phyloP scores from a whole-genome alignment of 1,140 invertebrate genomes.

The Brachionus sp. region DNA sequence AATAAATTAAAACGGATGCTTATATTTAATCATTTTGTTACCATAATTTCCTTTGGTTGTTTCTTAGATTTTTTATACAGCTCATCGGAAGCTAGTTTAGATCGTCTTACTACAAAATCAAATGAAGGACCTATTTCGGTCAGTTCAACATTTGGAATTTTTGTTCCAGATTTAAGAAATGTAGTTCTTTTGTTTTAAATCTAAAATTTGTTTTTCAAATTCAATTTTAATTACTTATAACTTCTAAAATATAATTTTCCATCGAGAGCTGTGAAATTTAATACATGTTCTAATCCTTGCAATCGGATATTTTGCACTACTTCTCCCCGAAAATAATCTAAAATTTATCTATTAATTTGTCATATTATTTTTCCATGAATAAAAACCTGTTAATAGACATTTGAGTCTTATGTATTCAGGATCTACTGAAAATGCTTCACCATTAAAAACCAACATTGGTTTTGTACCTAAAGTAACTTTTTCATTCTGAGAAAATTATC shows the following conservation, averaged over 20 bases:
- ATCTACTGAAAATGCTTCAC: constrained; percentile 80
- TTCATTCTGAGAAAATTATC: constrained; percentile 60
- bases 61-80: constrained; percentile 80
- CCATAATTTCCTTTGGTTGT: constrained; percentile 76
- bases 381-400: constrained; percentile 69
- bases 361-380: background rate
- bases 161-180: constrained; percentile 84
- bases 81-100: constrained; percentile 81
- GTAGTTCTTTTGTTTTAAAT: constrained; percentile 65
- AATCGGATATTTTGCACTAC: constrained; percentile 71
- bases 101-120: constrained; percentile 77
- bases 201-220: background rate
- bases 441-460: constrained; percentile 86
- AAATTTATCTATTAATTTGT: background rate
- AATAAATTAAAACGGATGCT: constrained; percentile 39
- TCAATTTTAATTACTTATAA: constrained; percentile 67
- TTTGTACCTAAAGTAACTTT: constrained; percentile 79
- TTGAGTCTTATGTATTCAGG: constrained; percentile 74
- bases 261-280: constrained; percentile 79
- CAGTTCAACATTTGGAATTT: constrained; percentile 81
- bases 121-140: constrained; percentile 90
- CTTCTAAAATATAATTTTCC: constrained; percentile 77
- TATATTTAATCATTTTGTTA: constrained; percentile 50
- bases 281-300: constrained; percentile 84
- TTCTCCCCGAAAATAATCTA: constrained; percentile 87